These are phyloP conservation scores for Mnemiopsis leidyi DNA, from an alignment of 37 sponge, comb jelly and placozoan genomes.

Conservation along the genomic window DNA sequence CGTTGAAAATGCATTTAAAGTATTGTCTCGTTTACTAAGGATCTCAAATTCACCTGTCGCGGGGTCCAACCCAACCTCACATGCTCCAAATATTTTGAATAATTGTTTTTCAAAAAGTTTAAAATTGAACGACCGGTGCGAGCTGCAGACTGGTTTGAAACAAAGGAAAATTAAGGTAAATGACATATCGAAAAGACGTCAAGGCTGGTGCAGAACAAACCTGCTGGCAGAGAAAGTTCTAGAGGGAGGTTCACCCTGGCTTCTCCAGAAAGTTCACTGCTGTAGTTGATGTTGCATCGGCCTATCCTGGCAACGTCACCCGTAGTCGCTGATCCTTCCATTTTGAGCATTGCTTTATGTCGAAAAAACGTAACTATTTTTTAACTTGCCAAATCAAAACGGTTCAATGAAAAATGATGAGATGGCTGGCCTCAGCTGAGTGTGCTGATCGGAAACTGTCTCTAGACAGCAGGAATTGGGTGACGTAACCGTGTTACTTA, in stretches of 20 bases:
- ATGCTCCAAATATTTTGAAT: background rate
- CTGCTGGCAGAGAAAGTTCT: slow-evolving; percentile 37
- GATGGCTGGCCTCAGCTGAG: background rate
- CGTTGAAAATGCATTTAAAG: background rate
- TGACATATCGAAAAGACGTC: too few relatives aligned
- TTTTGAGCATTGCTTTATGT: background rate
- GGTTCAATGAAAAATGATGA: background rate
- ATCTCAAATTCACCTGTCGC: background rate
- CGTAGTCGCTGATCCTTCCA: background rate
- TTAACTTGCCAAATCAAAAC: background rate
- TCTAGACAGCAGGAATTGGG: background rate
- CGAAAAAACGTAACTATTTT: too few relatives aligned
- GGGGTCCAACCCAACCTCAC: too few relatives aligned
- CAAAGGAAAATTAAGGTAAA: background rate
- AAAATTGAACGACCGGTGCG: background rate
- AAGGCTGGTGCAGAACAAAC: slow-evolving; percentile 6
- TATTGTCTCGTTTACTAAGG: background rate
- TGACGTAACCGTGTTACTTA: slow-evolving; percentile 45
- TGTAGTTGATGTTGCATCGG: background rate
- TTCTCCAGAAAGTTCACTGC: background rate
- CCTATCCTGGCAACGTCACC: background rate
- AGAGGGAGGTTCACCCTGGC: slow-evolving; percentile 15
- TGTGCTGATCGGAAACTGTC: slow-evolving; percentile 5
- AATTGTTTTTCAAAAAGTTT: background rate
- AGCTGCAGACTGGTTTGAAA: too few relatives aligned